Percentiles rank a stretch among this genome's conserved stretches.
Evolutionary conservation across 35 echinoderm and acorn worm genomes (phyloP).

Genomic region (Apostichopus californicus): DNA sequence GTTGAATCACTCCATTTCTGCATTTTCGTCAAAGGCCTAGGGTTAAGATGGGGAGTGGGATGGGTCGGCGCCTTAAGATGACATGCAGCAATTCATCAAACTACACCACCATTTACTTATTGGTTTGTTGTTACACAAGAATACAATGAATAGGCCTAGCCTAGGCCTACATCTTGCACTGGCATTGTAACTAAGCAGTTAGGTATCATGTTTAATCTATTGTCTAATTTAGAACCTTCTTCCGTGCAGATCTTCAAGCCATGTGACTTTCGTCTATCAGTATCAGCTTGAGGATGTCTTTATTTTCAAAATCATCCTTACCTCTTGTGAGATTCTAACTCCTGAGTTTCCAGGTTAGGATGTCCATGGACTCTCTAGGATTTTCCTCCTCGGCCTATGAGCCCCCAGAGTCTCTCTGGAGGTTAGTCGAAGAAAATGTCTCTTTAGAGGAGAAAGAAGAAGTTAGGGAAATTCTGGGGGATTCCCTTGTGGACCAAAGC

Average conservation of each 20-base stretch:
- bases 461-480: conserved; percentile 86
- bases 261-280: background rate
- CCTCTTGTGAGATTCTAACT: background rate
- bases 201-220: too few relatives aligned
- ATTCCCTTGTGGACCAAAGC: conserved; percentile 88
- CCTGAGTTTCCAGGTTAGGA: background rate
- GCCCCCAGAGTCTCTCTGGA: conserved; percentile 82
- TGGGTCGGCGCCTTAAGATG: too few relatives aligned
- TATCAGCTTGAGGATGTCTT: background rate
- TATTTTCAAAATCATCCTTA: background rate
- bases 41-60: too few relatives aligned
- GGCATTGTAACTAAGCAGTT: too few relatives aligned
- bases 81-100: too few relatives aligned
- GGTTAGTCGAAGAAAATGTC: conserved; percentile 88
- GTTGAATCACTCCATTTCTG: too few relatives aligned
- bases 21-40: too few relatives aligned
- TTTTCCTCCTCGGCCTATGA: conserved; percentile 63
- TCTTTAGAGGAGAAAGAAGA: conserved; percentile 75
- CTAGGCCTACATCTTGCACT: too few relatives aligned
- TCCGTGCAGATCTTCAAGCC: background rate
- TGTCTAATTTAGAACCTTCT: too few relatives aligned
- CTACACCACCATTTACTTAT: too few relatives aligned
- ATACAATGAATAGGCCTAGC: too few relatives aligned
- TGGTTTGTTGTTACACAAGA: too few relatives aligned
- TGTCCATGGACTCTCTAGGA: background rate